Evolutionary conservation across 2,797 vertebrate genomes (phyloP).

Genomic region (Phoebastria nigripes): DNA sequence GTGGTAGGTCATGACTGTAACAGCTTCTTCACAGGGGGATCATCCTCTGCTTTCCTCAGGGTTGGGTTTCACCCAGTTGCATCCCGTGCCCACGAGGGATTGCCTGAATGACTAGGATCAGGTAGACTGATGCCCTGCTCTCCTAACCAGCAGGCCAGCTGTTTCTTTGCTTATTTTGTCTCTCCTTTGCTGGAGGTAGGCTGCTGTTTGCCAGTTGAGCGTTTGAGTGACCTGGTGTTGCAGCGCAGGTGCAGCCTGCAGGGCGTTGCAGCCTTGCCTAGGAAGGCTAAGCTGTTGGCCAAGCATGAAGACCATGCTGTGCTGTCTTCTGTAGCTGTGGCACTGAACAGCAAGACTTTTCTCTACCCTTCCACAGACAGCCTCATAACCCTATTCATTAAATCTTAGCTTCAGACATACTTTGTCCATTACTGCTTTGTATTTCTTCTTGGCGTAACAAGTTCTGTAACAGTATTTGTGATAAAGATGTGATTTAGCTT

Average conservation of each 20-base stretch:
- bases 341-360: background rate
- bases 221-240: background rate
- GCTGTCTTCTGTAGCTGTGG: background rate
- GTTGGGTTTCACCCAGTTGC: background rate
- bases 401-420: background rate
- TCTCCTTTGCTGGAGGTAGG: background rate
- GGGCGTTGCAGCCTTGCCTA: background rate
- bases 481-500: background rate
- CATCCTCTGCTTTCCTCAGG: background rate
- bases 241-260: background rate
- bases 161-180: background rate
- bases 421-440: background rate
- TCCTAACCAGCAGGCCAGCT: background rate
- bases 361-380: background rate
- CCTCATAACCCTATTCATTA: background rate
- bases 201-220: background rate
- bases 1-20: background rate
- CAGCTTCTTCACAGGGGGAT: background rate
- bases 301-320: background rate
- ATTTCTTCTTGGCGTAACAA: background rate
- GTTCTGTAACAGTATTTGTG: background rate
- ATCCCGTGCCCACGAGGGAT: fast-evolving
- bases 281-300: background rate
- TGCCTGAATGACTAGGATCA: background rate
- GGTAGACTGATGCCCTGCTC: fast-evolving